A percentile compares a stretch with the other conserved stretches of the same genome.
Evolutionary conservation across 2,113 vertebrate genomes (phyloP).

Genomic region (Xerus inauris): DNA sequence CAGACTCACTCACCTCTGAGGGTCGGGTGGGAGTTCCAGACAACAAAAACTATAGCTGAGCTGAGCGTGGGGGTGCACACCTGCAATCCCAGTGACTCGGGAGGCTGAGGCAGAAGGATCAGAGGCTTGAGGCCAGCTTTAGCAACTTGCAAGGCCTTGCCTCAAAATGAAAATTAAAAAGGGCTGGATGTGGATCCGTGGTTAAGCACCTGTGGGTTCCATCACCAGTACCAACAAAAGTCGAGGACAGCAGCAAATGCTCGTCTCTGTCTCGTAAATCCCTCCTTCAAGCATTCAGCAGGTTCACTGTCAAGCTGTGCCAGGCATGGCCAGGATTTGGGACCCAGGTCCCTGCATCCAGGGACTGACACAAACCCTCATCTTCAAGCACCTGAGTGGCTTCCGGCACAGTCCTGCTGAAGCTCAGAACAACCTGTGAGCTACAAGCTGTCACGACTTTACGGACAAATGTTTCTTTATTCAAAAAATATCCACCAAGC

Average conservation of each 20-base stretch:
- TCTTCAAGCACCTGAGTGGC: neutral
- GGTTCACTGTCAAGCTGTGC: neutral
- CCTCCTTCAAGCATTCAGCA: neutral
- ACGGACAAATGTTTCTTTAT: neutral
- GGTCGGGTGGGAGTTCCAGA: neutral
- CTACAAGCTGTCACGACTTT: neutral
- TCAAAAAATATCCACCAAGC: neutral
- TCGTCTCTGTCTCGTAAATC: neutral
- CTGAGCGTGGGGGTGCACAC: too few relatives aligned
- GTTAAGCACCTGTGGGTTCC: too few relatives aligned
- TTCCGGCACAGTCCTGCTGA: rapidly evolving
- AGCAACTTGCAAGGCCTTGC: too few relatives aligned
- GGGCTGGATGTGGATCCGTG: too few relatives aligned
- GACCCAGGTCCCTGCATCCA: neutral
- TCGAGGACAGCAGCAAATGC: neutral
- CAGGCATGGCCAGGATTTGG: rapidly evolving
- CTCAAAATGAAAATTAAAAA: too few relatives aligned
- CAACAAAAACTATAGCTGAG: neutral
- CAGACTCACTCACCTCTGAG: neutral
- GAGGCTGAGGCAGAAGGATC: too few relatives aligned
- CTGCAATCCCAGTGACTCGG: too few relatives aligned
- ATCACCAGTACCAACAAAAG: too few relatives aligned
- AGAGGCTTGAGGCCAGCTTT: too few relatives aligned
- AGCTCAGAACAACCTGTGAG: too few relatives aligned
- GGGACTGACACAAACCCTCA: neutral